Base-by-base conservation (phyloP, 2,113 vertebrate genomes). In the Fukomys damarensis region DNA sequence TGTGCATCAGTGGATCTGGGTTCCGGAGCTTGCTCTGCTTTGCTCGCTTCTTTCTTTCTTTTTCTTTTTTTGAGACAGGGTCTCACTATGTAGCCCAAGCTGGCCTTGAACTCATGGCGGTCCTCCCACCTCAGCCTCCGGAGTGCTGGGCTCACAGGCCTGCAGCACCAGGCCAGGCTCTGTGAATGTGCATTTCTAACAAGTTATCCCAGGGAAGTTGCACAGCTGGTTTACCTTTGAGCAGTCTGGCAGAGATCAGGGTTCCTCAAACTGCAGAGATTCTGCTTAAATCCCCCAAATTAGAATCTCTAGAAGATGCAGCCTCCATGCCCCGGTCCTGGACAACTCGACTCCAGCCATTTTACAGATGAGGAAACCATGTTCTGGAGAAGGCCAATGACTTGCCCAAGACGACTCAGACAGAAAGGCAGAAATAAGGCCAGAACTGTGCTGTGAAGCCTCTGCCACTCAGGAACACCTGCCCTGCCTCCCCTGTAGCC, bases 1-100 rank as follows among this genome's bases (percentile, higher is more conserved):
- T 3, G 10, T 0, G 4, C 22, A 10, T 65, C n/a, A 30, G 49
- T 10, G 49, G 63, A 66, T 28, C 52, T 10, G 26, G 46, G 9
- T 7, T 28, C 74, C 24, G 3, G 3, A 0, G 17, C 82, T 35
- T 32, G 46, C 46, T 9, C 46, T n/a, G 49, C 14, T 38, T 70
- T 32, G n/a, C n/a, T 83, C 43, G 46, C 77, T 11, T 9, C 16
- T 30, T 28, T 72, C 20, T 72, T 41, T 38, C 5, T 7, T 7
- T 35, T 17, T 68, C 35, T n/a, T 7, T 19, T 14, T 68, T 17
- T 17, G 28, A 28, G 41, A 74, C 70, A 28, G 5, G 5, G 26
- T 46, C 72, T 76, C 26, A 19, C 66, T n/a, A 14, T 30, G 72
- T 76, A 46, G 41, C 26, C 13, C 65, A n/a, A 5, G 22, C 72